Evolutionary conservation across 30 jellyfish, hydroid and myxozoan genomes (phyloP), one percentile per base, ranked within the genome.

Genomic region (Pseudorhiza aurosa): DNA sequence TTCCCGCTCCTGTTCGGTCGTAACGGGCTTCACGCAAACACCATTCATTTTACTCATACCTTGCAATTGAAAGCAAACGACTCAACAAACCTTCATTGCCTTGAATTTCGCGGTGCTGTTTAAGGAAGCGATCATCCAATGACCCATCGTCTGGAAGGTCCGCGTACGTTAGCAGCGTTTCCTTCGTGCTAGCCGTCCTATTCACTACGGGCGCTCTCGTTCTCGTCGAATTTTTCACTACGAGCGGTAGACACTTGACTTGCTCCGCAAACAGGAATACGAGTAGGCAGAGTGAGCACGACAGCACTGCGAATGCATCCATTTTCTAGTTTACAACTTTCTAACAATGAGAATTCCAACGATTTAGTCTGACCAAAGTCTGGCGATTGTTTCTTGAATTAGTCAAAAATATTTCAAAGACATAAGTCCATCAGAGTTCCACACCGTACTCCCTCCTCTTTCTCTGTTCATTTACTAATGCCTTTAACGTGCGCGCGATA

Each of bases 131-230:
- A 15, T 64, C 84, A 27, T 80, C 91, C 40, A 70, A 8, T 32
- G 82, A 55, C 31, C 91, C 91, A 50, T 80, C 91, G 18, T 80
- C 91, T 19, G 91, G 91, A 24, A 80, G 25, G 32, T 80, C 91
- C 4, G 47, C 91, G 65, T 63, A 63, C 1, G 91, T 64, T 42
- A 80, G 37, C 21, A 50, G 24, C 28, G 27, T 33, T 58, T 42
- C 40, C 30, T 21, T 31, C 63, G 57, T 19, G 36, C 24, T 17
- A 1, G 5, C 1, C 29, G 58, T 28, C 36, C 15, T 33, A 22
- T 33, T 44, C 19, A 44, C 67, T 3, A 15, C 31, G 28, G 72
- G 18, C 17, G 24, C 25, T 46, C 11, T 12, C 36, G 59, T 22
- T 40, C n/a, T 8, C 17, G 88, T 42, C 12, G 88, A 56, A 59